phyloP scores from a whole-genome alignment of 2,797 vertebrate genomes.

The Sciurus vulgaris region DNA sequence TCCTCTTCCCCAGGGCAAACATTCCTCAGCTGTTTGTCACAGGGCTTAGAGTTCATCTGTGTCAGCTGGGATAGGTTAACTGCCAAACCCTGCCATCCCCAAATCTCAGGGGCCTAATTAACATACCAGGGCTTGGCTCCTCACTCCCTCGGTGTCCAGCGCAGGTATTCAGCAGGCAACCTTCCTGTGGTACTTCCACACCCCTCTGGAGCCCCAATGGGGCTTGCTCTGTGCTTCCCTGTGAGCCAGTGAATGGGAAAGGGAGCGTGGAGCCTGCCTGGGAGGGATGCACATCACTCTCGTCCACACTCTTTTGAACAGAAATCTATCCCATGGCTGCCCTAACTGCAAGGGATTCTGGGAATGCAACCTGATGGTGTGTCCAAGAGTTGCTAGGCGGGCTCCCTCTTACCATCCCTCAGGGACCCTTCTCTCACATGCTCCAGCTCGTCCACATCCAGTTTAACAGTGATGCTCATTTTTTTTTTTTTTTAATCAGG shows the following conservation, averaged over 20 bases:
- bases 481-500: no score
- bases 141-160: rapidly evolving
- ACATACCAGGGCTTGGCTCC: not conserved
- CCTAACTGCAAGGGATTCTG: not conserved
- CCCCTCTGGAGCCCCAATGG: not conserved
- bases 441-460: not conserved
- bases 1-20: not conserved
- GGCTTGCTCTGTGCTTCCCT: not conserved
- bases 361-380: not conserved
- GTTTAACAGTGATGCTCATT: not conserved
- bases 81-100: rapidly evolving
- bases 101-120: not conserved
- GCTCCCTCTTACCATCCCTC: not conserved
- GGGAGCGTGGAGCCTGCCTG: not conserved
- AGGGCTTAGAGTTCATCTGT: not conserved
- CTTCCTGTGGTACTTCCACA: not conserved
- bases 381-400: not conserved
- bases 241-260: not conserved
- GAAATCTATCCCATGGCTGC: not conserved
- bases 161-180: not conserved
- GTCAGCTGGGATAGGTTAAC: not conserved
- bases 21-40: not conserved
- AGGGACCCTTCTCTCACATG: not conserved
- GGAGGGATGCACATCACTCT: rapidly evolving
- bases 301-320: not conserved